phyloP scores from a whole-genome alignment of 1,140 invertebrate species.

The Drosophila mojavensis region DNA sequence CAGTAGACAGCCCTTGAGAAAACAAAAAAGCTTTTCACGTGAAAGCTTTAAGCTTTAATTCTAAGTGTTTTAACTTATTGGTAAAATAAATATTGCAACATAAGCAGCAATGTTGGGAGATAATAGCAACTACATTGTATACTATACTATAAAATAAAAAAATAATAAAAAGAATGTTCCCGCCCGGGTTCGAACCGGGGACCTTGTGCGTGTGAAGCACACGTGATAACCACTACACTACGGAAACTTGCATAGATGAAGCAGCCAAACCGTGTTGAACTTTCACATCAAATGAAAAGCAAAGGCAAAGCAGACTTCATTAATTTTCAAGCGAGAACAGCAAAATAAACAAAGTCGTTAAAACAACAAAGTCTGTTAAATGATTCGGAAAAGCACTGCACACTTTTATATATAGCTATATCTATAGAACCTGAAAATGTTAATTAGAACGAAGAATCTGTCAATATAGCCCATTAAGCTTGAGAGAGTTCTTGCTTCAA shows the following conservation, averaged over 20 bases:
- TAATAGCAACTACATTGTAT: neutral
- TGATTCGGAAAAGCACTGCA: neutral
- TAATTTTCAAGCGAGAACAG: neutral
- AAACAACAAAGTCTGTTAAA: neutral
- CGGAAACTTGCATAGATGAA: constrained; percentile 33
- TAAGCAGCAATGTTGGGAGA: too few relatives aligned
- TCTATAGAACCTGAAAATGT: neutral
- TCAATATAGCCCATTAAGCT: constrained; percentile 37
- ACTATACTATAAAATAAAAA: neutral
- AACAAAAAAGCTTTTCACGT: constrained; percentile 16
- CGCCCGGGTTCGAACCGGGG: constrained; percentile 88
- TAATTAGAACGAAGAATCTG: constrained; percentile 30
- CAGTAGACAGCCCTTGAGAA: neutral
- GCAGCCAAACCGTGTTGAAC: neutral
- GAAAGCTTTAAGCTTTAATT: constrained; percentile 42
- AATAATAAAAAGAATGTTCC: constrained; percentile 78
- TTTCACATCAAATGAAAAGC: neutral
- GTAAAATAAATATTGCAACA: too few relatives aligned
- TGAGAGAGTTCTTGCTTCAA: constrained; percentile 20
- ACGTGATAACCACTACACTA: constrained; percentile 86
- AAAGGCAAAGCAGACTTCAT: neutral
- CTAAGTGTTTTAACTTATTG: too few relatives aligned
- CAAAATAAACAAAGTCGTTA: neutral
- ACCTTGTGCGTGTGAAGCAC: constrained; percentile 88
- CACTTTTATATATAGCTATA: constrained; percentile 7